Evolutionary conservation across 2,888 invertebrate genomes (phyloP).

Genomic region (Drosophila nigritarsus): DNA sequence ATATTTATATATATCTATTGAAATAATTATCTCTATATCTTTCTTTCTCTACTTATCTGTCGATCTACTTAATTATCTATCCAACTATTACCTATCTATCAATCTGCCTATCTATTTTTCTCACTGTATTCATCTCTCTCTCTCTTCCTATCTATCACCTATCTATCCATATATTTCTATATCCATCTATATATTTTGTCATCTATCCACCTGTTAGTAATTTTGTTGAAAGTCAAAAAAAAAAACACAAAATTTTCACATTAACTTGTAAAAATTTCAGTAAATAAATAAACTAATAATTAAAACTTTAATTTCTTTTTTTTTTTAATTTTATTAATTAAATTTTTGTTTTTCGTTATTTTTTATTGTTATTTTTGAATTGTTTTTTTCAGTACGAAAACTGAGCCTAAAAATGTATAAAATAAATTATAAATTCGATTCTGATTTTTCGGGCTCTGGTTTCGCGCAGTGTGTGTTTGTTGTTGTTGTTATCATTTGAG

Average conservation of each 20-base stretch:
- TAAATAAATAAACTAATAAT: too few relatives aligned
- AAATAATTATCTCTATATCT: not conserved
- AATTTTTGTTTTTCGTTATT: too few relatives aligned
- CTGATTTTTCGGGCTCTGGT: not conserved
- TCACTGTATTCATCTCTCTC: not conserved
- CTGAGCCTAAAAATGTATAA: too few relatives aligned
- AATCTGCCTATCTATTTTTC: not conserved
- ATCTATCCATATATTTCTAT: not conserved
- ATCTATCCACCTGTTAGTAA: too few relatives aligned
- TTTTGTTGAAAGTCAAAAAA: too few relatives aligned
- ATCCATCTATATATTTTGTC: not conserved
- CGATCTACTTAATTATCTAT: not conserved
- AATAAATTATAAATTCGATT: too few relatives aligned
- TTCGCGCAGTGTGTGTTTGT: conserved; percentile 3
- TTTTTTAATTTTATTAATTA: too few relatives aligned
- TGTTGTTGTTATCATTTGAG: conserved; percentile 38
- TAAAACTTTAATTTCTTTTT: too few relatives aligned
- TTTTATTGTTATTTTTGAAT: too few relatives aligned
- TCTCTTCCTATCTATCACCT: not conserved
- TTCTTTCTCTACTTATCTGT: not conserved
- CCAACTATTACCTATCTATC: not conserved
- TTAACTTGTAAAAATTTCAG: too few relatives aligned
- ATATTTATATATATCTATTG: not conserved
- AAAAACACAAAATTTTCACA: too few relatives aligned
- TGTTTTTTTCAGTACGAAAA: too few relatives aligned